Conservation (phyloP, 2,113 vertebrate species). For the Aramus guarauna region DNA sequence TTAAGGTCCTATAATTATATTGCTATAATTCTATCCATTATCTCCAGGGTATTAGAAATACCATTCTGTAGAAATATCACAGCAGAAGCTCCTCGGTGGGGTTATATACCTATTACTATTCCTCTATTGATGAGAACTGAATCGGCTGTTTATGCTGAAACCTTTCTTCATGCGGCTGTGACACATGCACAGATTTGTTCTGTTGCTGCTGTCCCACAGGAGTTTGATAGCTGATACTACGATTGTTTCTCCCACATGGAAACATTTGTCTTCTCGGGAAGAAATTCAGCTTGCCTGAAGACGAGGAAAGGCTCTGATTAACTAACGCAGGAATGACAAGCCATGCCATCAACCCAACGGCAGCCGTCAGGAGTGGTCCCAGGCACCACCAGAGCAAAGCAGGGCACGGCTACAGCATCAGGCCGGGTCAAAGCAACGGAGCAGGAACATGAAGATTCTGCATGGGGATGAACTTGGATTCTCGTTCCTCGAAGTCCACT, state of each 20-base stretch:
- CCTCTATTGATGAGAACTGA: not conserved
- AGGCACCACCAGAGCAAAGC: not conserved
- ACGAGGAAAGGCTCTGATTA: not conserved
- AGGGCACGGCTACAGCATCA: rapidly evolving
- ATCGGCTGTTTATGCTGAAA: not conserved
- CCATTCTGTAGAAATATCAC: not conserved
- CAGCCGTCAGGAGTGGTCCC: not conserved
- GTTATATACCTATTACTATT: rapidly evolving
- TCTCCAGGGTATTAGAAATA: not conserved
- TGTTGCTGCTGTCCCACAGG: too few species aligned
- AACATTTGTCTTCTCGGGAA: not conserved
- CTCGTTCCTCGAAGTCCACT: not conserved
- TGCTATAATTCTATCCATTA: not conserved
- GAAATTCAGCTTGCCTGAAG: not conserved
- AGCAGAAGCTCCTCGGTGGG: not conserved
- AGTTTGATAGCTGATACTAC: too few species aligned
- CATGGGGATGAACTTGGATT: not conserved
- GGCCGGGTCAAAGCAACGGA: not conserved
- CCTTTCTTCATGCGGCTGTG: not conserved
- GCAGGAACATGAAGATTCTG: not conserved
- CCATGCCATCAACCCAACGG: rapidly evolving
- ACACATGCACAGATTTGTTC: not conserved
- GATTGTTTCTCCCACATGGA: too few species aligned
- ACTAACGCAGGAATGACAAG: rapidly evolving
- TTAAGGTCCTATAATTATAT: not conserved